Base-by-base conservation (phyloP, 2,113 vertebrate genomes). In the Tricholaema leucomelas region DNA sequence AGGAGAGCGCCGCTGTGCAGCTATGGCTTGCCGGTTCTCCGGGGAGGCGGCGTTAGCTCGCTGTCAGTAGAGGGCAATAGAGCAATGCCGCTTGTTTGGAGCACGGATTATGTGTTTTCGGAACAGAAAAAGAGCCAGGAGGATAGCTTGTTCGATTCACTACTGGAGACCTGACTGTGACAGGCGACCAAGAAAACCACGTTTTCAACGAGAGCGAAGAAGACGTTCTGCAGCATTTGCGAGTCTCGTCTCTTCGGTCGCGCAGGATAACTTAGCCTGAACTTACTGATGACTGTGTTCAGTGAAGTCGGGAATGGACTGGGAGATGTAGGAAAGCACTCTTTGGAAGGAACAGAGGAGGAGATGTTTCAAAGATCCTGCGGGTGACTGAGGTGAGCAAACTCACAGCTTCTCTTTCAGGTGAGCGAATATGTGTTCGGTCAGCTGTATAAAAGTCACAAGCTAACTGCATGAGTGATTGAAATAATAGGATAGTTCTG, bases 1-100 rank as follows among this genome's bases (percentile, higher is more conserved):
- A 59, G 65, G 70, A 81, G 36, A 77, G 67, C 48, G 4, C 27
- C 27, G n/a, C 23, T 10, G 77, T 31, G 10, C 3, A 44, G 87
- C 66, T 79, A 44, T 48, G 77, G 83, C 89, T 85, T 21, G 46
- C 78, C 12, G 1, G 4, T 82, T 82, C 67, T 38, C 72, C 71
- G 10, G 84, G 35, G 76, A 74, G 44, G 87, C 80, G 61, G 30
- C 65, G 64, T 9, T 66, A 59, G 70, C 27, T 52, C 2, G 81
- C 75, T 88, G 95, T 91, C 96, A 88, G 92, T 73, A 97, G 96
- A 96, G 94, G 96, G 96, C 96, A 97, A 92, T 91, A 92, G 91
- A 91, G 96, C 96, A 96, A 87, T 95, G 65, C 73, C 27, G 71
- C 95, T 93, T 76, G 88, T 92, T 92, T 85, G 86, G 93, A 93